Evolutionary conservation across 2,113 vertebrate species (phyloP).

Genomic region (Nerophis ophidion): DNA sequence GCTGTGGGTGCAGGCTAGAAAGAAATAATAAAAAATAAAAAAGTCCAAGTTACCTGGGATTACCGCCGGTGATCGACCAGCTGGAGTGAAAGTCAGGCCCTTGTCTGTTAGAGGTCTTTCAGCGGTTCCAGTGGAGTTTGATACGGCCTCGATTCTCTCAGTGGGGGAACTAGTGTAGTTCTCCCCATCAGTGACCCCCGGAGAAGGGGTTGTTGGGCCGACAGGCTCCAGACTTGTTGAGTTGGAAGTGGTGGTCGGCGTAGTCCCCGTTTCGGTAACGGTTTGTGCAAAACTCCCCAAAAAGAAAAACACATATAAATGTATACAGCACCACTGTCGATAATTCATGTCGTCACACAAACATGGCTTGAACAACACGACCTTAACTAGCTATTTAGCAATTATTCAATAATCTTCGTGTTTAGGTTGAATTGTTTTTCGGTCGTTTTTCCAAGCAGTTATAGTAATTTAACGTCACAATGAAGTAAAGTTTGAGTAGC

Average conservation of each 20-base stretch:
- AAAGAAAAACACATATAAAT: slow-evolving; percentile 17
- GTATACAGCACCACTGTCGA: background rate
- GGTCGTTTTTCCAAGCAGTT: no score
- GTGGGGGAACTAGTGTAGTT: background rate
- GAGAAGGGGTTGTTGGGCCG: slow-evolving; percentile 25
- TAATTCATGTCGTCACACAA: slow-evolving; percentile 34
- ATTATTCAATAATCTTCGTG: no score
- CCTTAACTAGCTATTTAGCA: background rate
- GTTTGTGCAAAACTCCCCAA: slow-evolving; percentile 15
- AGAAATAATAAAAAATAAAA: background rate
- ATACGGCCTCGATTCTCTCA: background rate
- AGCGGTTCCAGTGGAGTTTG: background rate
- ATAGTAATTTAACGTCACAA: no score
- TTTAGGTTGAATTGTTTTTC: background rate
- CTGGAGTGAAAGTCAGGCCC: background rate
- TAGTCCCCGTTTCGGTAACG: slow-evolving; percentile 11
- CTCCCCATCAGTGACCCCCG: background rate
- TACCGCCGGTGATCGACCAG: slow-evolving; percentile 9
- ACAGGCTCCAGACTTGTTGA: background rate
- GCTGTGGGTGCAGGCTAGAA: no score
- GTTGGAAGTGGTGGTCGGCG: background rate
- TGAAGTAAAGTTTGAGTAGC: no score
- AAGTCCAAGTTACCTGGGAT: slow-evolving; percentile 20
- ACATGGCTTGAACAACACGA: background rate
- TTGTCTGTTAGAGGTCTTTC: slow-evolving; percentile 6